Evolutionary conservation across 2,113 vertebrate species (phyloP), one percentile per base, ranked within the genome.

Genomic region (Percina caprodes): DNA sequence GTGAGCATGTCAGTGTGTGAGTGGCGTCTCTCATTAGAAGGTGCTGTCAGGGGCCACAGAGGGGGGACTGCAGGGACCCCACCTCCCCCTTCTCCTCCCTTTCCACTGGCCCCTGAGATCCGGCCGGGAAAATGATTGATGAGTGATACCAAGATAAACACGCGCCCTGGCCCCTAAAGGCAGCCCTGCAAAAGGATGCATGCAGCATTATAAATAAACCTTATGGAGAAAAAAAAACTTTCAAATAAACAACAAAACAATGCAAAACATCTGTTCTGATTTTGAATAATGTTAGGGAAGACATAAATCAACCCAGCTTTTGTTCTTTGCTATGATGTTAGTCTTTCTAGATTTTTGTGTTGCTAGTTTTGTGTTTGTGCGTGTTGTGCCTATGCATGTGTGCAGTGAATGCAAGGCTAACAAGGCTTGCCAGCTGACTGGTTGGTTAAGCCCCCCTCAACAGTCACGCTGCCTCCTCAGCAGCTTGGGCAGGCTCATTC

Each of bases 11-110:
- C 79, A 19, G 74, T 66, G 72, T 93, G 90, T 94, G 94, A 95
- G 90, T 94, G 94, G 93, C 92, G 87, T 94, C 91, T 95, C 93
- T 95, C 94, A 96, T 96, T 95, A 96, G 94, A 92, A 93, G 93
- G 92, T 90, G 93, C 87, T 92, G 93, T 94, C 93, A 92, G 92
- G 93, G 94, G 94, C 92, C 90, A 92, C 88, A 87, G 86, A 93
- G 85, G 83, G 83, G 80, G 89, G 92, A 86, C 90, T 92, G 82
- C 77, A 81, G 91, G 89, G 91, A 93, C 83, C 89, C 86, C 89
- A 39, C 77, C 66, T 76, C 83, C 79, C 80, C 61, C 73, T 69
- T 76, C 82, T 73, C 83, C 82, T 70, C 87, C 89, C 69, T 79
- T 68, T 78, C 60, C 78, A 76, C 86, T 90, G 90, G 91, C 92